phyloP scores from a whole-genome alignment of 2,113 vertebrate species.

The Rhineura floridana region DNA sequence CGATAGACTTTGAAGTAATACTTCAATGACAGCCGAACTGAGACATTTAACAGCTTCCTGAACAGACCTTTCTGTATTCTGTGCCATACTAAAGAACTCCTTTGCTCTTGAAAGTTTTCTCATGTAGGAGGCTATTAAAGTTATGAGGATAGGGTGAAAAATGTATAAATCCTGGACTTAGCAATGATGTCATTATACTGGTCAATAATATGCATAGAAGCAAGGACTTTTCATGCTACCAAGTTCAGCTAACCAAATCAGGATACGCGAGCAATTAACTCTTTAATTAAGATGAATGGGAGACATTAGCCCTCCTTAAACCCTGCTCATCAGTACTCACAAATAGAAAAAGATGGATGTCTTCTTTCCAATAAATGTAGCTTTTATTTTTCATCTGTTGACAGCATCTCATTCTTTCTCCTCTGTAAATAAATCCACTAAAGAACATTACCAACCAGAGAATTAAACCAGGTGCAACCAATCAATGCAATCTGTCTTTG shows the following conservation, averaged over 20 bases:
- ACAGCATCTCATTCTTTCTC: conserved; percentile 70
- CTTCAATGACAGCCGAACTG: conserved; percentile 67
- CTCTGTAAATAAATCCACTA: conserved; percentile 70
- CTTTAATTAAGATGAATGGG: conserved; percentile 86
- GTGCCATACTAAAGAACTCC: conserved; percentile 52
- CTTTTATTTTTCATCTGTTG: conserved; percentile 78
- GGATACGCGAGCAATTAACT: conserved; percentile 84
- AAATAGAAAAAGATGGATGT: conserved; percentile 80
- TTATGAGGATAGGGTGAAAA: conserved; percentile 70
- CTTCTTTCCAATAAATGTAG: conserved; percentile 73
- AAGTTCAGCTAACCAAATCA: conserved; percentile 76
- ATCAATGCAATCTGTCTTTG: conserved; percentile 52
- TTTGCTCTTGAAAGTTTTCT: conserved; percentile 77
- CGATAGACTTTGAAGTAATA: conserved; percentile 70
- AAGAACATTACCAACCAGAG: conserved; percentile 47
- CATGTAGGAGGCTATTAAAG: conserved; percentile 78
- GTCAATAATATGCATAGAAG: conserved; percentile 78
- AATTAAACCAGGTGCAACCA: conserved; percentile 60
- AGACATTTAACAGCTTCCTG: conserved; percentile 61
- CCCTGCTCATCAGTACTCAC: conserved; percentile 81
- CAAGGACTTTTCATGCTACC: conserved; percentile 64
- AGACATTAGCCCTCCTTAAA: conserved; percentile 84
- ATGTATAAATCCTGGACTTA: conserved; percentile 73
- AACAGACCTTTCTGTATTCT: conserved; percentile 68
- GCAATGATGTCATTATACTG: conserved; percentile 78